Evolutionary conservation across 2,113 vertebrate genomes (phyloP).

Genomic region (Sinocyclocheilus grahami): DNA sequence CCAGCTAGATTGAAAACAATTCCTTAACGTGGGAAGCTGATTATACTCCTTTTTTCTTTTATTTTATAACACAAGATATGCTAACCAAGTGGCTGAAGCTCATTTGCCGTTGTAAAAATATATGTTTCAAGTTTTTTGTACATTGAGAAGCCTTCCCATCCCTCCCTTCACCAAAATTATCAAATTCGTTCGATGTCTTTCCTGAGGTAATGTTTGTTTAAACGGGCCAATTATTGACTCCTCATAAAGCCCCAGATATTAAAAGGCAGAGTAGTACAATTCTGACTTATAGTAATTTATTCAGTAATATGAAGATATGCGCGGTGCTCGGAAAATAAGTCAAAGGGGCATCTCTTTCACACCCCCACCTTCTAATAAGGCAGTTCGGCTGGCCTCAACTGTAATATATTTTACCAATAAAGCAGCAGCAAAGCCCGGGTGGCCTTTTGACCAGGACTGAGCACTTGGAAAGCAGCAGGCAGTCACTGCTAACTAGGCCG

Average conservation of each 20-base stretch:
- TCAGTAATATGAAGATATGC: conserved; percentile 73
- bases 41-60: conserved; percentile 1
- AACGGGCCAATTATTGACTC: conserved; percentile 52
- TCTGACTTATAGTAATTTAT: conserved; percentile 65
- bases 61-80: neutral
- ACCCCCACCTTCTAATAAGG: conserved; percentile 75
- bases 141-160: neutral
- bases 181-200: conserved; percentile 42
- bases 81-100: neutral
- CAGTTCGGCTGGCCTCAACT: conserved; percentile 74
- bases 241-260: conserved; percentile 62
- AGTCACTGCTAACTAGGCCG: conserved; percentile 74
- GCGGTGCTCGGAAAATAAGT: conserved; percentile 63
- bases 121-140: too few species aligned
- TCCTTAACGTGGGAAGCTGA: neutral
- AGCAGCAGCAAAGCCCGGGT: conserved; percentile 72
- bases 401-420: conserved; percentile 76
- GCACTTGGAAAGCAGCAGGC: conserved; percentile 70
- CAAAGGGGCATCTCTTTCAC: conserved; percentile 71
- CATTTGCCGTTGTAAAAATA: neutral
- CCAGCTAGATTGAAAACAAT: conserved; percentile 2
- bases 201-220: conserved; percentile 57
- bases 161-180: conserved; percentile 29
- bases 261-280: conserved; percentile 59
- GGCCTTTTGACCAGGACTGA: conserved; percentile 69